Base-by-base conservation (phyloP, 1,140 invertebrate genomes). In the Aphidius ervi region DNA sequence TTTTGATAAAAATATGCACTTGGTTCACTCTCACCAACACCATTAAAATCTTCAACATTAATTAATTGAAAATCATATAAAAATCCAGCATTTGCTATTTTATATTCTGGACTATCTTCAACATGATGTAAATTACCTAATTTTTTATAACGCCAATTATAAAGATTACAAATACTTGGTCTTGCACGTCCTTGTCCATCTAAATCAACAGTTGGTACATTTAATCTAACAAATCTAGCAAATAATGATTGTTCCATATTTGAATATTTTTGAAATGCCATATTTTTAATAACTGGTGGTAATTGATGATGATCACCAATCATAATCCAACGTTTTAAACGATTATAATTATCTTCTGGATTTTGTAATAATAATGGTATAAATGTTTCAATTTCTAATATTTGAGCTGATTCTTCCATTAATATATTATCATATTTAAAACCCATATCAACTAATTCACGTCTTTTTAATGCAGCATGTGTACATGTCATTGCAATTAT, bases 401-500 rank as follows among this genome's bases (percentile, higher is more conserved):
- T 99, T 81, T 99, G 97, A 0, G 97, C 98, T 0, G 96, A 88
- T 81, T 99, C 98, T 82, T 99, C 98, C 97, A 99, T 99, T 0
- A 99, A 78, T 58, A 99, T 99, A 75, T 99, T 99, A 75, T 99
- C 97, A 79, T 98, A 99, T 75, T 97, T 95, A 72, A 96, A 97
- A 59, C 90, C 94, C 70, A 97, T 87, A 71, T 97, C 92, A 0
- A 99, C 97, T 1, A 99, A 82, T 76, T 99, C 98, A 59, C 94
- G 89, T 45, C 98, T 84, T 75, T 98, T 99, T 0, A 99, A 82
- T 1, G 97, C 98, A 10, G 98, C 97, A 79, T 99, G 98, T 0
- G 98, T 99, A 83, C 98, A 99, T 2, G 98, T 99, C 98, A 99
- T 99, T 4, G 98, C 98, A 68, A 99, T 99, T 39, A 99, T 98